Evolutionary conservation across 2,888 invertebrate species (phyloP).

Genomic region (Synergus itoensis): DNA sequence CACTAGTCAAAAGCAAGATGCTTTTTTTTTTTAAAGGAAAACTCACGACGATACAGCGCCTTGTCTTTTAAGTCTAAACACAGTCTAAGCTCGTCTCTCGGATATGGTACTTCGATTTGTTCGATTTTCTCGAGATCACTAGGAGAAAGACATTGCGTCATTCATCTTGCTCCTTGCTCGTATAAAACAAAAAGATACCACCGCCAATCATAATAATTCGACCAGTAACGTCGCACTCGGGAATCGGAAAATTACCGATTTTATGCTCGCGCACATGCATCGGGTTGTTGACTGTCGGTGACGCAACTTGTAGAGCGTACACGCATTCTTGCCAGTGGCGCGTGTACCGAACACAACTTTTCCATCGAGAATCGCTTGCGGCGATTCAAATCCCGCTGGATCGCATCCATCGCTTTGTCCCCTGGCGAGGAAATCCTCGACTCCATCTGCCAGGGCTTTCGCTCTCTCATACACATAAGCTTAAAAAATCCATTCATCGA

Average conservation of each 20-base stretch:
- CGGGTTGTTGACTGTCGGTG: conserved; percentile 61
- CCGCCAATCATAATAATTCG: conserved; percentile 26
- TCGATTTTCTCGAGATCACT: conserved; percentile 33
- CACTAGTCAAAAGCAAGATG: conserved; percentile 35
- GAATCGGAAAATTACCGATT: conserved; percentile 60
- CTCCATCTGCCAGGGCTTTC: conserved; percentile 26
- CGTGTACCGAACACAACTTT: conserved; percentile 41
- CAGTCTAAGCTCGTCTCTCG: conserved; percentile 57
- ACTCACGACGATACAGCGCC: conserved; percentile 49
- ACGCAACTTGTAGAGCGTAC: conserved; percentile 54
- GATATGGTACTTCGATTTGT: background rate
- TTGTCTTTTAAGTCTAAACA: conserved; percentile 59
- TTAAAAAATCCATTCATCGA: background rate
- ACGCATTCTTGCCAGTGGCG: conserved; percentile 47
- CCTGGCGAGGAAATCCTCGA: conserved; percentile 24
- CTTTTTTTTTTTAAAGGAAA: conserved; percentile 40
- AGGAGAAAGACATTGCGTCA: conserved; percentile 17
- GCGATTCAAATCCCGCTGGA: conserved; percentile 83
- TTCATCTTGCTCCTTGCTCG: conserved; percentile 14
- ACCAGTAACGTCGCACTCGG: conserved; percentile 43
- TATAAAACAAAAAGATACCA: conserved; percentile 15
- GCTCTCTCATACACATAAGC: background rate
- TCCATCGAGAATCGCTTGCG: conserved; percentile 75
- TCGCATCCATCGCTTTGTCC: conserved; percentile 4
- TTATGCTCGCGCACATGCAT: conserved; percentile 42